A percentile compares a stretch with the other conserved stretches of the same genome.
Evolutionary conservation across 2,113 vertebrate genomes (phyloP).

Genomic region (Mohoua ochrocephala): DNA sequence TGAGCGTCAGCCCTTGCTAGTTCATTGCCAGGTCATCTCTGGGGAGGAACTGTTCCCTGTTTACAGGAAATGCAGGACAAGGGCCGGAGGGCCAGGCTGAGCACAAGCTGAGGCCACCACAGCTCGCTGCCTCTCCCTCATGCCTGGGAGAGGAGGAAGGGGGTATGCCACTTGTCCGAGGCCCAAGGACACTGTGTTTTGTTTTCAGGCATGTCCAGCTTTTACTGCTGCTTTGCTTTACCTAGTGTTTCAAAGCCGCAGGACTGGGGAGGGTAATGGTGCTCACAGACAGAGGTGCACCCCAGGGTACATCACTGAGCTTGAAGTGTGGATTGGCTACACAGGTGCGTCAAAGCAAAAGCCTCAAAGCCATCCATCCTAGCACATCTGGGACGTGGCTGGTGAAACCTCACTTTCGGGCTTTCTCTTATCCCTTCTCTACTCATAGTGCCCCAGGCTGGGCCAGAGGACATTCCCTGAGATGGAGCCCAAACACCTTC

Average conservation of each 20-base stretch:
- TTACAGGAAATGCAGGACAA: constrained; percentile 94
- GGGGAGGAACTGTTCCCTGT: constrained; percentile 86
- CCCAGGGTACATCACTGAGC: rapidly evolving
- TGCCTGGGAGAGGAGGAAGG: not conserved
- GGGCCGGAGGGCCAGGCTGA: constrained; percentile 31
- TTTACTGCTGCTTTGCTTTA: not conserved
- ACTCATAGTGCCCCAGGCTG: not conserved
- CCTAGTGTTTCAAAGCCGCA: not conserved
- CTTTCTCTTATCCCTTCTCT: not conserved
- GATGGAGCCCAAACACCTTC: not conserved
- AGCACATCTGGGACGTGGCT: not conserved
- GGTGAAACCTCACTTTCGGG: not conserved
- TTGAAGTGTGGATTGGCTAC: not conserved
- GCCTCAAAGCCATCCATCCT: not conserved
- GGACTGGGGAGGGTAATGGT: not conserved
- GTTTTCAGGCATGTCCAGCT: not conserved
- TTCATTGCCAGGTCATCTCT: constrained; percentile 85
- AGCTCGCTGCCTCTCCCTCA: not conserved
- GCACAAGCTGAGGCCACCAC: not conserved
- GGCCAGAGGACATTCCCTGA: not conserved
- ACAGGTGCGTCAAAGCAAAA: not conserved
- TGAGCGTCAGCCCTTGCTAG: constrained; percentile 71
- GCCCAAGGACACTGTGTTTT: not conserved
- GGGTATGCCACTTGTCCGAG: not conserved
- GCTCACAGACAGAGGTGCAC: rapidly evolving